Evolutionary conservation across 1,140 invertebrate species (phyloP), one percentile per base, ranked within the genome.

Genomic region (Neodiprion pinetum): DNA sequence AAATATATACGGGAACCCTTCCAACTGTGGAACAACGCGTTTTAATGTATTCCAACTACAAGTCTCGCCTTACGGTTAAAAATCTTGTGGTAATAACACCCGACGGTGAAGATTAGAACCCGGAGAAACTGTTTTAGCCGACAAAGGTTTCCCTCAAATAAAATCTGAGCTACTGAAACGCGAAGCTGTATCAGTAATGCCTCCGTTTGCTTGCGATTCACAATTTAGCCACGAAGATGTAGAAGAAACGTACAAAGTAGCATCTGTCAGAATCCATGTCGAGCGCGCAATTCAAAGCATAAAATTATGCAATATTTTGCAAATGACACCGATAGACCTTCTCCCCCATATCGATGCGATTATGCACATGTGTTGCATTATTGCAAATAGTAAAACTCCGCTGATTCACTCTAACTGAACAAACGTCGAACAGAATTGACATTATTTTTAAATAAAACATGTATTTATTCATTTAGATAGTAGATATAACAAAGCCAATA

Each of bases 101-200:
- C 23, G 70, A n/a, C 50, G 70, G 70, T 66, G 82, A 40, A 73
- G 81, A 49, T 40, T 86, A 9, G 80, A 85, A 76, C 71, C 75
- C 17, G 81, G 78, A 17, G 86, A 87, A 79, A 67, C 75, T 50
- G 75, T 86, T 47, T 78, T 87, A 76, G 85, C 82, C 21, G 86
- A 88, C 73, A 83, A 84, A 75, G 81, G 86, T 12, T 86, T 88
- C 73, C 76, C 77, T 48, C 69, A 74, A 74, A 78, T 77, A 71
- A 67, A 71, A 75, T 68, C 74, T 14, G 75, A 78, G 61, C 10
- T 78, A 23, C 9, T 67, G 11, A 78, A 74, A 71, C 69, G 71
- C n/a, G 72, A 78, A 11, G 72, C 72, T 11, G 48, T 72, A 48
- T 67, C 74, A 7, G 75, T 78, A 1, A 78, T 78, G n/a, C 77